Base-by-base conservation (phyloP, 2,113 vertebrate genomes). In the Aptenodytes patagonicus region DNA sequence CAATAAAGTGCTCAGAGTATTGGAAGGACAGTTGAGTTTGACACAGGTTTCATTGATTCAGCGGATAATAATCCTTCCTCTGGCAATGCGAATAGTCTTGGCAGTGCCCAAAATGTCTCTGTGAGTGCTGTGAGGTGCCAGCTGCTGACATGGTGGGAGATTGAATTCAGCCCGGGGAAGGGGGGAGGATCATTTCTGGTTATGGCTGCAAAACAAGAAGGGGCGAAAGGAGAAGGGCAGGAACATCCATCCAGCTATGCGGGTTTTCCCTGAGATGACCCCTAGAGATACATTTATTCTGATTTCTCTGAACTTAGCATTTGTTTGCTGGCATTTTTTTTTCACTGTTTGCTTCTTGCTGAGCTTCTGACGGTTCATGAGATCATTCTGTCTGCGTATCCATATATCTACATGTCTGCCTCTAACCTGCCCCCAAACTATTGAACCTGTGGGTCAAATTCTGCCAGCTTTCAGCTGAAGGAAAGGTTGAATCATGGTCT, bases 1-100 rank as follows among this genome's bases (percentile, higher is more conserved):
- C 42, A 73, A 60, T 77, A 36, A 79, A 86, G 42, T 52, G 73
- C 42, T 86, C 51, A 40, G 79, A 80, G 60, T 46, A 42, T 49
- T 86, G 79, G 82, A 97, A 96, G 87, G 85, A 83, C 38, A 89
- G 72, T 10, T 44, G 90, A 83, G 82, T 81, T 83, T 90, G 87
- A 93, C 84, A 90, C 64, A 78, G 68, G 64, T 96, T 90, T 92
- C 87, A 96, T 90, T 64, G 72, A 94, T 94, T 96, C 81, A 80
- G 87, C 0, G 24, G 68, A 93, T 81, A 93, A 93, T 72, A 94
- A 94, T 92, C 91, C 87, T 90, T 94, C 71, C 68, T 92, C 47
- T 94, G 93, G 94, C 85, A 90, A 75, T 7, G 51, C 0, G 17
- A 93, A 77, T 69, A 83, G 51, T 73, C 84, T 88, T 95, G 97